Evolutionary conservation across 2,888 invertebrate species (phyloP).

Genomic region (Eubasilissa splendida): DNA sequence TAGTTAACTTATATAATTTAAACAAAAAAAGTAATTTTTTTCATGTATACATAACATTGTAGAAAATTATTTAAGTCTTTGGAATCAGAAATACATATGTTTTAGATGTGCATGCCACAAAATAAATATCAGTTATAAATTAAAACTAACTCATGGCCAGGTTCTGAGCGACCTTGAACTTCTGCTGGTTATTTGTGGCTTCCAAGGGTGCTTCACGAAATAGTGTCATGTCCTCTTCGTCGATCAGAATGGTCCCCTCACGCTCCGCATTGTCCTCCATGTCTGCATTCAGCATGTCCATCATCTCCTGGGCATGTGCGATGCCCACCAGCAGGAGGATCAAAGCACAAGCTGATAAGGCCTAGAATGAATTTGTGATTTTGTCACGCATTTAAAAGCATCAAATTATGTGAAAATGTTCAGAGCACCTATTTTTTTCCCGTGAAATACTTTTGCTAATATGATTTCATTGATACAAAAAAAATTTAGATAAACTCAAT

Average conservation of each 20-base stretch:
- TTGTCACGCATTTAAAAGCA: too few relatives aligned
- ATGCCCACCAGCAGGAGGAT: constrained; percentile 70
- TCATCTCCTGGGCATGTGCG: constrained; percentile 70
- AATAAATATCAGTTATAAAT: neutral
- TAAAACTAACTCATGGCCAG: constrained; percentile 66
- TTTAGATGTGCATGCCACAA: neutral
- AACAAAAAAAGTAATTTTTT: too few relatives aligned
- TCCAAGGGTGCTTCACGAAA: constrained; percentile 66
- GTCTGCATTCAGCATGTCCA: constrained; percentile 69
- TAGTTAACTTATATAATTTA: too few relatives aligned
- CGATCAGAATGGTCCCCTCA: constrained; percentile 61
- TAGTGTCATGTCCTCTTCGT: constrained; percentile 63
- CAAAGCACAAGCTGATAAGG: constrained; percentile 69
- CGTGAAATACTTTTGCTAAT: too few relatives aligned
- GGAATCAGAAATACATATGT: neutral
- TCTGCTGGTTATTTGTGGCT: constrained; percentile 70
- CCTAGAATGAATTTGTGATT: constrained; percentile 62
- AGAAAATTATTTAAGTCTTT: neutral
- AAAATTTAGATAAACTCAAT: too few relatives aligned
- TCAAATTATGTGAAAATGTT: neutral
- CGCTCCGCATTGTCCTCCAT: constrained; percentile 72
- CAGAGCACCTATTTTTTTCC: neutral
- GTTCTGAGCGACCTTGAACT: constrained; percentile 70
- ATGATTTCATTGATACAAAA: too few relatives aligned
- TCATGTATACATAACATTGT: neutral